Evolutionary conservation across 35 echinoderm and acorn worm genomes (phyloP).

Genomic region (Ophioderma brevispina): DNA sequence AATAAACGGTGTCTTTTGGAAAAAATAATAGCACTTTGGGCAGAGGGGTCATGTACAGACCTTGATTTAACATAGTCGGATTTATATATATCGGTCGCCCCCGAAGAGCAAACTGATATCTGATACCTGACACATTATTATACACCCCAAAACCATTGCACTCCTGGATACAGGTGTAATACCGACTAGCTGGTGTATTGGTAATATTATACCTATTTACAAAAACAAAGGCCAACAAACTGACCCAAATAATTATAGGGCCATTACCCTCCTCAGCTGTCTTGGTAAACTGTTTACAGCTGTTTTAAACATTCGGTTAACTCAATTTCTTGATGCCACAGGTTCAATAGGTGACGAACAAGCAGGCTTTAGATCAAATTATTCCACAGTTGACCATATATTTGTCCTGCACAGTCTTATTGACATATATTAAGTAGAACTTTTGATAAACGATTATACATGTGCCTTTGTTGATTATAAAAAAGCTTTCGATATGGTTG

Average conservation of each 20-base stretch:
- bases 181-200: conserved; percentile 1
- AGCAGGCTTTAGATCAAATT: conserved; percentile 8
- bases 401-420: conserved; percentile 15
- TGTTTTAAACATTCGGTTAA: conserved; percentile 9
- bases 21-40: no score
- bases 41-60: no score
- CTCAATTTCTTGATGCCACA: neutral
- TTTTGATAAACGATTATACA: neutral
- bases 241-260: conserved; percentile 37
- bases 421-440: conserved; percentile 6
- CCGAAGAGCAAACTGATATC: no score
- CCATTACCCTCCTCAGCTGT: conserved; percentile 36
- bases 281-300: conserved; percentile 22
- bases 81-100: no score
- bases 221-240: conserved; percentile 20
- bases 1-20: no score
- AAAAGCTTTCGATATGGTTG: conserved; percentile 20
- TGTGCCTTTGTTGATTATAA: conserved; percentile 13
- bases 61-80: no score
- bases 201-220: conserved; percentile 23
- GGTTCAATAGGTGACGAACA: neutral
- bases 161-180: no score
- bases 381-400: conserved; percentile 6
- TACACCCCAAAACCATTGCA: no score
- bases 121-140: no score